Evolutionary conservation across 92 coral and sea anemone genomes (phyloP).

Genomic region (Parazoanthus swiftii): DNA sequence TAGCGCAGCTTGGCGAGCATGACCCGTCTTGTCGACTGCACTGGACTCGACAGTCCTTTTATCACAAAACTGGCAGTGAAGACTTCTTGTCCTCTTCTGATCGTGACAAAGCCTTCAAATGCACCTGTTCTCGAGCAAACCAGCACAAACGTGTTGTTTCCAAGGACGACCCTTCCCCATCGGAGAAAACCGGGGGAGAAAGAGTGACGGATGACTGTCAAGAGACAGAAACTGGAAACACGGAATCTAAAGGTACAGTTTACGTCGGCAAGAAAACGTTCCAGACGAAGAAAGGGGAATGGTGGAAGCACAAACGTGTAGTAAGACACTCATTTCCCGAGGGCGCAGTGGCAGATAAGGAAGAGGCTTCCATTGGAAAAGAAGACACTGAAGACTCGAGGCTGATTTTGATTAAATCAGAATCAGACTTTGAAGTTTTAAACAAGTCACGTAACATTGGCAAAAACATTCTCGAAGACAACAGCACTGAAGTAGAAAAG

Average conservation of each 20-base stretch:
- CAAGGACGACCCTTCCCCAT: not conserved
- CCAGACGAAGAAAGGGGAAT: not conserved
- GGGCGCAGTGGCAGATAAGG: not conserved
- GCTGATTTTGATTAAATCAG: not conserved
- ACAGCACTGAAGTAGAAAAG: not conserved
- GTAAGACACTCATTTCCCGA: not conserved
- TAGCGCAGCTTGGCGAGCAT: slow-evolving; percentile 23
- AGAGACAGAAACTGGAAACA: not conserved
- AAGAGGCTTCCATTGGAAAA: not conserved
- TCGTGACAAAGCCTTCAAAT: slow-evolving; percentile 24
- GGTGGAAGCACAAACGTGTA: slow-evolving; percentile 11
- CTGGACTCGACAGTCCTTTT: slow-evolving; percentile 36
- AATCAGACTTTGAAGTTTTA: not conserved
- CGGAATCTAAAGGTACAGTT: not conserved
- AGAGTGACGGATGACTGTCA: not conserved
- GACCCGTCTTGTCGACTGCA: slow-evolving; percentile 24
- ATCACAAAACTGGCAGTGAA: slow-evolving; percentile 4
- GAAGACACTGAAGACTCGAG: not conserved
- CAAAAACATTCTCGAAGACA: not conserved
- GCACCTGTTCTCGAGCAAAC: slow-evolving; percentile 1
- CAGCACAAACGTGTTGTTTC: not conserved
- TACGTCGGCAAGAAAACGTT: not conserved
- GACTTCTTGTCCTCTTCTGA: not conserved
- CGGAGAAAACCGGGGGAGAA: not conserved
- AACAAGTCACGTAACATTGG: not conserved